Evolutionary conservation across 2,797 vertebrate genomes (phyloP).

Genomic region (Sphaeramia orbicularis): DNA sequence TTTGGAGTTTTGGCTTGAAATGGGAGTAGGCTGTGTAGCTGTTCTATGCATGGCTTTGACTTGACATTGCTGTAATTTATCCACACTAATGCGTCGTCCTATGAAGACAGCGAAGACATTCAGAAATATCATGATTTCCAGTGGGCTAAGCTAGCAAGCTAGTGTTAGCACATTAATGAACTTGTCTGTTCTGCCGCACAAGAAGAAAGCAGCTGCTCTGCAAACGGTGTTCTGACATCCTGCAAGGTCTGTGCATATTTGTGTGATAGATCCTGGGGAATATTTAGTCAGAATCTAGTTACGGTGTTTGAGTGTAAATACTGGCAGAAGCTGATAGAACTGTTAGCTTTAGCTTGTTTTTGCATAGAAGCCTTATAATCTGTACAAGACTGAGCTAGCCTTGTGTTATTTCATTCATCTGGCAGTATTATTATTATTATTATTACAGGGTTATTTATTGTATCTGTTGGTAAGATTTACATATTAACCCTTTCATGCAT

Average conservation of each 20-base stretch:
- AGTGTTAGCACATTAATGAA: slow-evolving; percentile 77
- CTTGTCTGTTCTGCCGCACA: slow-evolving; percentile 45
- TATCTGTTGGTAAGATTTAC: neutral
- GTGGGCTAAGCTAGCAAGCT: slow-evolving; percentile 76
- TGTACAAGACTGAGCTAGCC: neutral
- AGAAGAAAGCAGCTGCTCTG: slow-evolving; percentile 58
- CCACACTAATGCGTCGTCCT: slow-evolving; percentile 30
- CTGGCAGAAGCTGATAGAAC: neutral
- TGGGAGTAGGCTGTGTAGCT: neutral
- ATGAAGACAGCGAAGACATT: slow-evolving; percentile 27
- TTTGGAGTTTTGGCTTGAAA: slow-evolving; percentile 59
- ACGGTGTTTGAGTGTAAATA: neutral
- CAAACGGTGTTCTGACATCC: slow-evolving; percentile 35
- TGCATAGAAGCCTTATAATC: neutral
- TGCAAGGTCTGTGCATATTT: slow-evolving; percentile 55
- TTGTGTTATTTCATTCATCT: neutral
- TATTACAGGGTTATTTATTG: neutral
- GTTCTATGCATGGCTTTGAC: slow-evolving; percentile 30
- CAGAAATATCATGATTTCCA: slow-evolving; percentile 60
- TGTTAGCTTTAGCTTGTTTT: neutral
- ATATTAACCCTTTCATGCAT: too few relatives aligned
- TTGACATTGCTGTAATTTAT: slow-evolving; percentile 14
- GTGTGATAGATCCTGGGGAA: neutral
- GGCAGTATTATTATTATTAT: too few relatives aligned
- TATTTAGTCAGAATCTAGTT: rapidly evolving